Evolutionary conservation across 2,888 invertebrate genomes (phyloP), one percentile per base, ranked within the genome.

Genomic region (Acleris laterana): DNA sequence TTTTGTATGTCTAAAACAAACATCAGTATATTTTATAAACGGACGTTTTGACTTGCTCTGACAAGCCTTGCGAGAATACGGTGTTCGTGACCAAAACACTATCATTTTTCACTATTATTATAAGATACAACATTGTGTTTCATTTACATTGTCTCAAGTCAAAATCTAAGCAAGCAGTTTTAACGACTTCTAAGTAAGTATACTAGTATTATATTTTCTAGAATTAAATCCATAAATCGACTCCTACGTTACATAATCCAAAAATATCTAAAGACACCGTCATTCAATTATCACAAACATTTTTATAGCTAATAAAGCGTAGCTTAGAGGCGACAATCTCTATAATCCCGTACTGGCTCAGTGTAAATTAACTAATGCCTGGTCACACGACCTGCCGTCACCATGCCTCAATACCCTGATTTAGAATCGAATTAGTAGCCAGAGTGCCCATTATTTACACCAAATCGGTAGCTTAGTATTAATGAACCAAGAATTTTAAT

Each of bases 351-450:
- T 81, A 84, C 82, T 81, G 80, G 79, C 75, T 69, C 71, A 65
- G 72, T 77, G 84, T 85, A 85, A 85, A 85, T 85, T 84, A 85
- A 77, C 73, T 71, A 78, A 78, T 72, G 75, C 77, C 71, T 75
- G 71, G 72, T 78, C 79, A 82, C 83, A 84, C 79, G 80, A 72
- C 76, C 74, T 74, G 72, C 75, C 76, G 76, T 76, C 79, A 78
- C 74, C 74, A 70, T 71, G 73, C 76, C 75, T 74, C 80, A 85
- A 87, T 84, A 87, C 88, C 84, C 87, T 87, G 88, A 89, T 89
- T 88, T 88, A 89, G 80, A 87, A 85, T 80, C 79, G 85, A 77
- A 84, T 87, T 88, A 88, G 76, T 75, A 71, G 74, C 78, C 78
- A 77, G 71, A 74, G 70, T 74, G 63, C 68, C 72, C 69, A 74